These are phyloP conservation scores for Coregonus suidteri DNA, from an alignment of 2,797 vertebrate genomes.

Conservation along the genomic window DNA sequence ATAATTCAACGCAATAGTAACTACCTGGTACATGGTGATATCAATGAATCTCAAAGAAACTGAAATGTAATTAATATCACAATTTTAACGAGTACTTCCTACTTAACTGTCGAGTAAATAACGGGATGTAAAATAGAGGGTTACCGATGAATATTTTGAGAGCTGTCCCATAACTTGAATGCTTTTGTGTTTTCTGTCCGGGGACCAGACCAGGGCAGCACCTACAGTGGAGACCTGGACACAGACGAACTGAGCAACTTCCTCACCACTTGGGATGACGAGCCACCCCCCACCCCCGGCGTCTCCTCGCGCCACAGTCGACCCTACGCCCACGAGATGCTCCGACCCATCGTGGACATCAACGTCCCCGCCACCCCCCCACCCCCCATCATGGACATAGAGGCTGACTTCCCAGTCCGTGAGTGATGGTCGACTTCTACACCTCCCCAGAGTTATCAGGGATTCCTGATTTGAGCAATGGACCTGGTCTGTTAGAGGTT, in stretches of 20 bases:
- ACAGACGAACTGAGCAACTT: constrained; percentile 88
- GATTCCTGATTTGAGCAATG: too few species aligned
- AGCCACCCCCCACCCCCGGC: constrained; percentile 80
- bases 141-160: not conserved
- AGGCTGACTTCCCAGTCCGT: constrained; percentile 91
- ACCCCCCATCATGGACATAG: constrained; percentile 83
- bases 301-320: constrained; percentile 69
- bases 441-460: not conserved
- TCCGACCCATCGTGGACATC: constrained; percentile 34
- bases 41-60: too few species aligned
- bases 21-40: too few species aligned
- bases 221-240: constrained; percentile 88
- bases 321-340: constrained; percentile 30
- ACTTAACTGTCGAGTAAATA: not conserved
- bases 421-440: constrained; percentile 31
- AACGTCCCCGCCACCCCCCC: constrained; percentile 49
- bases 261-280: constrained; percentile 90
- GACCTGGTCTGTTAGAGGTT: not conserved
- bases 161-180: not conserved
- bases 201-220: constrained; percentile 84
- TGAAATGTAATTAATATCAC: too few species aligned
- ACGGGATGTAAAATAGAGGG: not conserved
- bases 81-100: not conserved
- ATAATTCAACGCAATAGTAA: too few species aligned
- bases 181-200: not conserved